Conservation (phyloP, 2,797 vertebrate genomes). For the Nyctibius grandis region DNA sequence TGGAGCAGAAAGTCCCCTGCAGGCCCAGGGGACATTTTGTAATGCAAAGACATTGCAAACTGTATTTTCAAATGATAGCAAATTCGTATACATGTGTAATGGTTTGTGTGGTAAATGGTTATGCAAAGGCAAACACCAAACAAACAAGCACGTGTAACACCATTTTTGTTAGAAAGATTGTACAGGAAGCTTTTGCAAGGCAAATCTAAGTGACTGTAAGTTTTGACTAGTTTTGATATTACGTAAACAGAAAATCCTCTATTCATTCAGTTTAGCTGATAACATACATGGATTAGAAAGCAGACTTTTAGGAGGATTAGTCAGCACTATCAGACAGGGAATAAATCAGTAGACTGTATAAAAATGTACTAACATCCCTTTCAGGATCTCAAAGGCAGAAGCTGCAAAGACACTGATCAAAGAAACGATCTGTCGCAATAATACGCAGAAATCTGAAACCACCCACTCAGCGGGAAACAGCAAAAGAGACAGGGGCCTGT, state of each 20-base stretch:
- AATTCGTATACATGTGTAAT: neutral
- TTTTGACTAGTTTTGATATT: slow-evolving; percentile 25
- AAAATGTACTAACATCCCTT: neutral
- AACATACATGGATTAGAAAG: slow-evolving; percentile 31
- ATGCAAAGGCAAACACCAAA: neutral
- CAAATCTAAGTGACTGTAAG: slow-evolving; percentile 17
- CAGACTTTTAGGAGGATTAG: slow-evolving; percentile 51
- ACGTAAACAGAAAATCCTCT: slow-evolving; percentile 54
- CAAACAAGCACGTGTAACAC: neutral
- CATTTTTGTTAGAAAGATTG: neutral
- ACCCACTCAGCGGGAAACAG: neutral
- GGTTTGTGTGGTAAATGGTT: neutral
- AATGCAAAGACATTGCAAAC: neutral
- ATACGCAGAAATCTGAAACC: neutral
- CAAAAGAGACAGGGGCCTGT: neutral
- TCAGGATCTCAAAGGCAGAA: neutral
- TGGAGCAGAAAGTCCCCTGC: rapidly evolving
- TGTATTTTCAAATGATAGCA: neutral
- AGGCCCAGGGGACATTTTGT: neutral
- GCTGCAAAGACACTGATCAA: slow-evolving; percentile 5
- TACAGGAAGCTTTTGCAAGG: neutral
- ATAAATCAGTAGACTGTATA: neutral
- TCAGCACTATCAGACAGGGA: slow-evolving; percentile 12
- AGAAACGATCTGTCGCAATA: neutral
- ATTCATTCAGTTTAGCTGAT: slow-evolving; percentile 35